Evolutionary conservation across 2,888 invertebrate genomes (phyloP), one percentile per base, ranked within the genome.

Genomic region (Parnassius glacialis): DNA sequence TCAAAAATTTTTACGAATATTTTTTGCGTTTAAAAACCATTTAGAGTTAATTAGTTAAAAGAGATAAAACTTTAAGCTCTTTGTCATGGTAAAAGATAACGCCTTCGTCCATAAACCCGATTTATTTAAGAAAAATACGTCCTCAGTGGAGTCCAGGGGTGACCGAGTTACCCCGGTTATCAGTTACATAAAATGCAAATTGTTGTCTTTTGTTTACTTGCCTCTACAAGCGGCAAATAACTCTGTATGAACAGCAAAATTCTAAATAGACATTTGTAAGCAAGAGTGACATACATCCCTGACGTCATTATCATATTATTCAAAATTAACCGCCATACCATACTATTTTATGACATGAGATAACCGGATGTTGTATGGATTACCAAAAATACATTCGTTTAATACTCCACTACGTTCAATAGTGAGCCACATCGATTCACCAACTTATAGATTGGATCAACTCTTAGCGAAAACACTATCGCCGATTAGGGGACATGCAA

Each of bases 131-230:
- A 78, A 84, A 85, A 83, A 80, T 80, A 79, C 78, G 79, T 79
- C 80, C 78, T 70, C 71, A 73, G 71, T 69, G 74, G 71, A 73
- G 3, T 78, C 78, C 73, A 74, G 72, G 73, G 74, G 71, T 67
- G 74, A 80, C 74, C 72, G 78, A 74, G 76, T 78, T 76, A 74
- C 79, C 75, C 78, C 79, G 81, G 86, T 87, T 86, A 87, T 87
- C 85, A 84, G 85, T 84, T 84, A 81, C 83, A 87, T 88, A 87
- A 87, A 87, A 88, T 90, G 90, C 84, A 89, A 90, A 90, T 88
- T 83, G 78, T 81, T 79, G 77, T 80, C 83, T 84, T 89, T 88
- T 87, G 88, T 89, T 86, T 84, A 79, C 74, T 73, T 71, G 70
- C 68, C 70, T 70, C 78, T 79, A 84, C 84, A 80, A 81, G 79